Percentiles rank a stretch among this genome's conserved stretches.
Evolutionary conservation across 2,888 invertebrate species (phyloP).

Genomic region (Chydorus sphaericus): DNA sequence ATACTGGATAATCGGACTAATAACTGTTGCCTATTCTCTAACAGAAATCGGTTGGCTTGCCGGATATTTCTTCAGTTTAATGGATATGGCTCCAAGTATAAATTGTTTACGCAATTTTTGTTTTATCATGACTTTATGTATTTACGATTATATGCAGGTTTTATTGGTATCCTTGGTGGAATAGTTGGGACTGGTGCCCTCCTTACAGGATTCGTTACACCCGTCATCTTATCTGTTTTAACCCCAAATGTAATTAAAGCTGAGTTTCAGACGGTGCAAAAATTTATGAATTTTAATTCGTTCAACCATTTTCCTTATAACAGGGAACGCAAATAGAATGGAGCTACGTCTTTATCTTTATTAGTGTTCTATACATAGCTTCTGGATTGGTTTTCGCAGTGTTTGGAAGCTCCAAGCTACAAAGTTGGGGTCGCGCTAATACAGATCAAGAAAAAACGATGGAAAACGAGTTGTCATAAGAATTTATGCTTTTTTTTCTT

Average conservation of each 20-base stretch:
- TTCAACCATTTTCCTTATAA: too few species aligned
- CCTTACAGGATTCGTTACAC: too few species aligned
- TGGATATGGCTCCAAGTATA: slow-evolving; percentile 31
- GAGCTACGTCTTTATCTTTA: background rate
- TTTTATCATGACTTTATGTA: background rate
- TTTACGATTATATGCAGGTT: background rate
- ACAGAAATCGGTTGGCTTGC: slow-evolving; percentile 20
- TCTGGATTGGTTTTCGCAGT: background rate
- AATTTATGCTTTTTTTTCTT: too few species aligned
- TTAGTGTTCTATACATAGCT: background rate
- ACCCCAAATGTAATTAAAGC: too few species aligned
- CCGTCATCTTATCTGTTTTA: too few species aligned
- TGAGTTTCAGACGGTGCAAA: too few species aligned
- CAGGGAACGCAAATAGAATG: background rate
- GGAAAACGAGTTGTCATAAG: background rate
- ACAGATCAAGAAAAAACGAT: background rate
- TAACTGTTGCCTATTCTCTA: background rate
- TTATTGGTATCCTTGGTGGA: too few species aligned
- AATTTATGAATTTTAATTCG: too few species aligned
- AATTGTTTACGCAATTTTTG: background rate
- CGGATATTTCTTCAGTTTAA: slow-evolving; percentile 32
- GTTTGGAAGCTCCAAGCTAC: background rate
- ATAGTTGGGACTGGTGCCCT: too few species aligned
- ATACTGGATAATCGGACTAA: background rate
- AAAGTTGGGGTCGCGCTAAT: background rate